phyloP scores from a whole-genome alignment of 2,797 vertebrate genomes.

The Holocentrus rufus region DNA sequence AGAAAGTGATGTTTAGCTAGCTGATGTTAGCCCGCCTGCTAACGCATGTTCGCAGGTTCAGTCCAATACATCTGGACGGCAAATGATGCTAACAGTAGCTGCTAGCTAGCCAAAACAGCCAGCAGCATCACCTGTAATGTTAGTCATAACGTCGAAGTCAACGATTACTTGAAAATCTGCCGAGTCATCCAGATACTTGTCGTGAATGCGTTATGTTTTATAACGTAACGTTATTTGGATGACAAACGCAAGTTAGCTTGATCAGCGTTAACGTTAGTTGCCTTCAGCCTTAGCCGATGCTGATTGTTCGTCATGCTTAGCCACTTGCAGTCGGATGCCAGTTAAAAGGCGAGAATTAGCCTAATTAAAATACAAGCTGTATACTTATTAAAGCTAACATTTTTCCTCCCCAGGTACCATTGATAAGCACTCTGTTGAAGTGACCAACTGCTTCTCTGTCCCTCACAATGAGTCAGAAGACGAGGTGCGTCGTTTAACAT shows the following conservation, averaged over 20 bases:
- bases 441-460: slow-evolving; percentile 98
- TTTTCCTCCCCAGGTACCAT: slow-evolving; percentile 83
- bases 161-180: accelerated
- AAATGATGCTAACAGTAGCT: slow-evolving; percentile 12
- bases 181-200: neutral
- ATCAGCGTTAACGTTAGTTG: neutral
- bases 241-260: neutral
- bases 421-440: slow-evolving; percentile 96
- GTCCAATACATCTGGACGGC: slow-evolving; percentile 4
- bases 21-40: slow-evolving; percentile 58
- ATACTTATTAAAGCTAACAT: neutral
- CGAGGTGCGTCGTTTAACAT: slow-evolving; percentile 83
- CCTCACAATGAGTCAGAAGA: slow-evolving; percentile 99
- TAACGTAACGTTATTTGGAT: accelerated
- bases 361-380: neutral
- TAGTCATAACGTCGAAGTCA: neutral
- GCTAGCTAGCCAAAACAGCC: slow-evolving; percentile 13
- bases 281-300: neutral
- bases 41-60: slow-evolving; percentile 53
- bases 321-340: neutral
- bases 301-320: neutral
- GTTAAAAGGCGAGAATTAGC: neutral
- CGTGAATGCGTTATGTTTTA: neutral
- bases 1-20: neutral
- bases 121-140: slow-evolving; percentile 19